Evolutionary conservation across 2,888 invertebrate genomes (phyloP), one percentile per base, ranked within the genome.

Genomic region (Diarsia mendica): DNA sequence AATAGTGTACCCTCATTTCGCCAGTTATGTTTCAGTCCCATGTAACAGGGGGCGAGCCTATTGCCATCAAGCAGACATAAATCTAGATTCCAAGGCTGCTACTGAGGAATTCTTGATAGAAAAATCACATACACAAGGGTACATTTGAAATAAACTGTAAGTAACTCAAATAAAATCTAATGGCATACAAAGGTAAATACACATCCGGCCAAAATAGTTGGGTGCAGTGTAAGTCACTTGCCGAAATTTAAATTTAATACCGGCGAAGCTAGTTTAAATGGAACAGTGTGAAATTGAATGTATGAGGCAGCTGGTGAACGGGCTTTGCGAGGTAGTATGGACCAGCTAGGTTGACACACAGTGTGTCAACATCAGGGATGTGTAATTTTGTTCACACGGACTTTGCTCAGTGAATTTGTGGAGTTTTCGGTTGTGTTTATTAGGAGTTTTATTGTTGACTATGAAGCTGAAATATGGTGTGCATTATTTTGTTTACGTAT

Each of bases 271-370:
- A 49, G 68, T 77, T 65, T 64, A 69, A 85, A 68, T 63, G 51
- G 71, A 67, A 73, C 64, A 65, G 73, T 72, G 69, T 78, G 60
- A 75, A 84, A 78, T 81, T 79, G 70, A 73, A 87, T 86, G 71
- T 75, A 65, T 72, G 68, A 76, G 76, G 61, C 83, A 82, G 84
- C 49, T 79, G 77, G 80, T 70, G 66, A 69, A 67, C 72, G 58
- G 55, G 60, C 53, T 83, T 72, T 72, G 65, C 67, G 72, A 60
- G 51, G 55, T 49, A 46, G 53, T 39, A 61, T n/a, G 48, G 46
- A 39, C 58, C 33, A 61, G n/a, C 23, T 51, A 67, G 75, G 64
- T 73, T 72, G 75, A 71, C 67, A 72, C 67, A 74, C 61, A 18
- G 69, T 81, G 71, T 73, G 76, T 72, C 71, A 84, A 79, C 79